Percentiles rank a stretch among this genome's conserved stretches.
These are phyloP conservation scores for Dipodomys stephensi DNA, from an alignment of 2,113 vertebrate genomes.

Conservation along the genomic window DNA sequence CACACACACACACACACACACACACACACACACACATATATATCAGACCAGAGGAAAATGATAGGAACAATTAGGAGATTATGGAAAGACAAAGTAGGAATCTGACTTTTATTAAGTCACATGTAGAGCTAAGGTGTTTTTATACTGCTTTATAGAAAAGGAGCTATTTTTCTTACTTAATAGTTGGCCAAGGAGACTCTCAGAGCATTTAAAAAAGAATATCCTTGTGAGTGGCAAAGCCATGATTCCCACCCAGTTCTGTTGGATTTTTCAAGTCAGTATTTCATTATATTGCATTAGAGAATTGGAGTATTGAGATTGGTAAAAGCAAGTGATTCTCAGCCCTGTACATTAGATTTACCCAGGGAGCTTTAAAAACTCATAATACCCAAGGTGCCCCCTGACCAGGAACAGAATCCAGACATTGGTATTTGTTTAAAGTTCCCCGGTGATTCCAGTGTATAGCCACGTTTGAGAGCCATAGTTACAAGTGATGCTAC, in stretches of 20 bases:
- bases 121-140: not conserved
- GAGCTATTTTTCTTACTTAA: not conserved
- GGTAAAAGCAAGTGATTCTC: not conserved
- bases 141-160: not conserved
- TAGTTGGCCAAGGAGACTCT: not conserved
- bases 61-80: not conserved
- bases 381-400: not conserved
- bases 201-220: not conserved
- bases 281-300: not conserved
- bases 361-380: not conserved
- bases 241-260: not conserved
- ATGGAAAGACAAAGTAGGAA: not conserved
- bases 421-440: not conserved
- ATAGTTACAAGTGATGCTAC: not conserved
- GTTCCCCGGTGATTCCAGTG: not conserved
- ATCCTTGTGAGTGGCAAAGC: not conserved
- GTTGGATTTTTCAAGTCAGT: not conserved
- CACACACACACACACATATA: too few species aligned
- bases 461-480: not conserved
- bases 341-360: not conserved
- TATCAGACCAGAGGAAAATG: not conserved
- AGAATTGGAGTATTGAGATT: not conserved
- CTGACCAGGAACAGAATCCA: not conserved
- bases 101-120: slow-evolving; percentile 20
- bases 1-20: too few species aligned